Percentiles rank a stretch among this genome's conserved stretches.
Evolutionary conservation across 2,888 invertebrate genomes (phyloP).

Genomic region (Polietes domitor): DNA sequence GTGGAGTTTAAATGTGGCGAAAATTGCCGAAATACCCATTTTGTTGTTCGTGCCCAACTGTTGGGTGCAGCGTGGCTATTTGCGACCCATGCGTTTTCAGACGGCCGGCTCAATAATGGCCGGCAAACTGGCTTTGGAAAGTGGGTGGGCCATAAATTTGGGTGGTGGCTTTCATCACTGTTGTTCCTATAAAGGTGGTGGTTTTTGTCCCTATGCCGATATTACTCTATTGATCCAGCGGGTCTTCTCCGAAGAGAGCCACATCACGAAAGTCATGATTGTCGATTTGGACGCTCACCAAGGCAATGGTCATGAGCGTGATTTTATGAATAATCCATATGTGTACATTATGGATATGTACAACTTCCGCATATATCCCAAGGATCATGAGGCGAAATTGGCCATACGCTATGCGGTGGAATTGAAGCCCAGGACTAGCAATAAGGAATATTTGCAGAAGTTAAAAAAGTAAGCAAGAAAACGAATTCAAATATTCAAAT

Average conservation of each 20-base stretch:
- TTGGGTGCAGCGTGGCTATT: constrained; percentile 87
- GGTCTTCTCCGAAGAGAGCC: constrained; percentile 83
- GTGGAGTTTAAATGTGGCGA: constrained; percentile 91
- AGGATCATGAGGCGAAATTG: constrained; percentile 87
- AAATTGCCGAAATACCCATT: constrained; percentile 89
- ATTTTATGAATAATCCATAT: constrained; percentile 86
- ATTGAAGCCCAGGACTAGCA: constrained; percentile 84
- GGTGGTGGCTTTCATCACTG: constrained; percentile 96
- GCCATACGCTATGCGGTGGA: constrained; percentile 88
- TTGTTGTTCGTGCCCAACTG: constrained; percentile 89
- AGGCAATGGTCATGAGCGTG: constrained; percentile 93
- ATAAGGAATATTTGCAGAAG: constrained; percentile 86
- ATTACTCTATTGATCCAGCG: constrained; percentile 89
- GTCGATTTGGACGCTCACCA: constrained; percentile 96
- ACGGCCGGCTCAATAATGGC: constrained; percentile 91
- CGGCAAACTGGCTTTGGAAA: constrained; percentile 89
- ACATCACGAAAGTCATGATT: constrained; percentile 89
- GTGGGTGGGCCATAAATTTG: constrained; percentile 94
- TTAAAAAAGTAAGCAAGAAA: constrained; percentile 83
- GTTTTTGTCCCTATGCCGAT: constrained; percentile 95
- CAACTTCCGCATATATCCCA: constrained; percentile 90
- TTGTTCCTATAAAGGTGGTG: constrained; percentile 88
- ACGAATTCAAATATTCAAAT: no score
- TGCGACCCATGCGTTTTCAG: constrained; percentile 90
- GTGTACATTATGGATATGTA: constrained; percentile 95